These are phyloP conservation scores for Cherax quadricarinatus DNA, from an alignment of 1,140 invertebrate genomes.

Conservation along the genomic window DNA sequence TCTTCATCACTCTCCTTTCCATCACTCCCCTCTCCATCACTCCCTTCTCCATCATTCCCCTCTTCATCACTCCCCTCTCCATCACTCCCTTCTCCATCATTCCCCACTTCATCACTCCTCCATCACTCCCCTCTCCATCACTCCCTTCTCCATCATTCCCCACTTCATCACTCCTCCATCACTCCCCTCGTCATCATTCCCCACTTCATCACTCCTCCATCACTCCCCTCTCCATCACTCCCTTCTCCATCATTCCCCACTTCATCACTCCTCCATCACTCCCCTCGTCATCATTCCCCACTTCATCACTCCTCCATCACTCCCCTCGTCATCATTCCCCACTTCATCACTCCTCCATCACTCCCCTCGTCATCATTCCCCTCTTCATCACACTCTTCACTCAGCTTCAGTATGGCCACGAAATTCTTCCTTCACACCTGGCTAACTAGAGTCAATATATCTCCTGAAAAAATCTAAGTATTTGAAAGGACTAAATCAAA, in stretches of 20 bases:
- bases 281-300: background rate
- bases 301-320: background rate
- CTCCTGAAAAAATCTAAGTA: background rate
- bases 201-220: background rate
- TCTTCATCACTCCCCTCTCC: background rate
- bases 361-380: background rate
- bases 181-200: background rate
- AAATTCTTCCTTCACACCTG: slow-evolving; percentile 11
- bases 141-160: background rate
- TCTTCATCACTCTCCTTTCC: background rate
- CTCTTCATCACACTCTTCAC: background rate
- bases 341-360: background rate
- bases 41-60: background rate
- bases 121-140: background rate
- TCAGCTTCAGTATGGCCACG: background rate
- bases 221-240: background rate
- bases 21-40: background rate
- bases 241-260: background rate
- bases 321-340: background rate
- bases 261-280: background rate
- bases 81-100: background rate
- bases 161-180: background rate
- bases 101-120: background rate
- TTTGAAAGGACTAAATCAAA: slow-evolving; percentile 6
- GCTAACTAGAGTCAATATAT: background rate